Percentiles rank a stretch among this genome's conserved stretches.
These are phyloP conservation scores for Portunus trituberculatus DNA, from an alignment of 1,140 invertebrate species.

Conservation along the genomic window DNA sequence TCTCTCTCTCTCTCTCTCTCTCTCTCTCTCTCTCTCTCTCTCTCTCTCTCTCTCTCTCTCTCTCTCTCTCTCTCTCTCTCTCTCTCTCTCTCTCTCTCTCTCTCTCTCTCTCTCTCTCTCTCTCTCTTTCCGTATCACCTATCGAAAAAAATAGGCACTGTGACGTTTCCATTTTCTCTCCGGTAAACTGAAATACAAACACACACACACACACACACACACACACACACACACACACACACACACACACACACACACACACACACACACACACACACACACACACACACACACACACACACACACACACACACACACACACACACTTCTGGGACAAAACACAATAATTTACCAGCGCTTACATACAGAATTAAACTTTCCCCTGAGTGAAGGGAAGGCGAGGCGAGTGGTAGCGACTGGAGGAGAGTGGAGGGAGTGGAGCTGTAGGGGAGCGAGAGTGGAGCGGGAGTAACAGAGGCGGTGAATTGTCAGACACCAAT, in stretches of 20 bases:
- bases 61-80: not conserved
- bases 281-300: not conserved
- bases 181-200: not conserved
- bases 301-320: too few relatives aligned
- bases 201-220: constrained; percentile 4
- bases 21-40: too few relatives aligned
- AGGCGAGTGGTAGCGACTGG: not conserved
- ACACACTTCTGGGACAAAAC: not conserved
- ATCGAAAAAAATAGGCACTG: too few relatives aligned
- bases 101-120: not conserved
- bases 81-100: not conserved
- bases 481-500: not conserved
- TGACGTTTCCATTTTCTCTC: too few relatives aligned
- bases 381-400: not conserved
- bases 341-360: too few relatives aligned
- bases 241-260: not conserved
- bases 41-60: not conserved
- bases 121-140: not conserved
- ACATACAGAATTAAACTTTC: too few relatives aligned
- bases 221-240: not conserved
- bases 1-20: too few relatives aligned
- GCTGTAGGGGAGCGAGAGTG: not conserved
- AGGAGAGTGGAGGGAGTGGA: not conserved
- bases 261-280: not conserved
- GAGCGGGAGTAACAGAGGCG: not conserved